Evolutionary conservation across 2,113 vertebrate genomes (phyloP).

Genomic region (Tauraco erythrolophus): DNA sequence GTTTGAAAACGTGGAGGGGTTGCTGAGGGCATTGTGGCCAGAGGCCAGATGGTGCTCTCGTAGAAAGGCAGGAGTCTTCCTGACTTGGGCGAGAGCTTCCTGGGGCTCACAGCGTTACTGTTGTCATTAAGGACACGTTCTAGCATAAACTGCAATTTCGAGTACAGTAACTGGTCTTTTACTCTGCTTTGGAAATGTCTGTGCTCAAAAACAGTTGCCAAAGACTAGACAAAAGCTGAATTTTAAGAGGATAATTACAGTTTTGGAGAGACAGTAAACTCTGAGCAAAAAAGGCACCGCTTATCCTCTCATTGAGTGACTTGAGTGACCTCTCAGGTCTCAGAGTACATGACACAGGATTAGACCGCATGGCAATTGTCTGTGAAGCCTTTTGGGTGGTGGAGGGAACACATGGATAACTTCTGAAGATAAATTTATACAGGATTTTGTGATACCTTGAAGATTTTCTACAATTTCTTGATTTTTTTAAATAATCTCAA

Average conservation of each 20-base stretch:
- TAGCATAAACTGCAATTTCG: neutral
- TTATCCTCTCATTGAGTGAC: neutral
- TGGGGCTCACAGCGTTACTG: neutral
- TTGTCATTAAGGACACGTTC: neutral
- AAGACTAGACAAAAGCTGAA: neutral
- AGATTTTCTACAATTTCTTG: neutral
- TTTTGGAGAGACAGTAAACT: neutral
- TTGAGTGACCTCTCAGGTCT: neutral
- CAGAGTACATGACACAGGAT: neutral
- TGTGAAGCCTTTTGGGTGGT: neutral
- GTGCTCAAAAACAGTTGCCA: neutral
- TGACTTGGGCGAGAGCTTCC: neutral
- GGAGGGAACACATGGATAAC: neutral
- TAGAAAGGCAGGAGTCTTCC: neutral
- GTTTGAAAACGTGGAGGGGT: neutral
- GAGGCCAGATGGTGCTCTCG: neutral
- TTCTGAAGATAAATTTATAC: neutral
- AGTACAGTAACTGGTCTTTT: neutral
- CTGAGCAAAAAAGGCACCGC: neutral
- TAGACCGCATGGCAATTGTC: neutral
- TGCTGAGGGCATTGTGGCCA: neutral
- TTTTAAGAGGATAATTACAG: neutral
- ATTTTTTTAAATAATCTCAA: neutral
- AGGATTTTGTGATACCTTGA: neutral
- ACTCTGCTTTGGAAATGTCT: neutral